These are phyloP conservation scores for Pipra filicauda DNA, from an alignment of 2,113 vertebrate genomes.

Conservation along the genomic window DNA sequence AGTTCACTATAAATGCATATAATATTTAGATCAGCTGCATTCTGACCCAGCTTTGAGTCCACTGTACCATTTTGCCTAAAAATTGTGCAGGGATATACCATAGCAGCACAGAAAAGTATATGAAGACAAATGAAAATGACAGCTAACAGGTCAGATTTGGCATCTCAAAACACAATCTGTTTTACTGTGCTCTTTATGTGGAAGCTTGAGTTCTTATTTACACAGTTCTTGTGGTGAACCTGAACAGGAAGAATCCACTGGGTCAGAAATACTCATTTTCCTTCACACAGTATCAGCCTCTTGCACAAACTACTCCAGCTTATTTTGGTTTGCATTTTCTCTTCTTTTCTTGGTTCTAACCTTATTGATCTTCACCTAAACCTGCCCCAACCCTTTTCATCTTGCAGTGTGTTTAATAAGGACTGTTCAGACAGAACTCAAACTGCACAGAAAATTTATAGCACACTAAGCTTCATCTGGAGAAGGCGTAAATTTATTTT, in stretches of 20 bases:
- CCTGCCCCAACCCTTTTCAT: background rate
- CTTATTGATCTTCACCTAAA: conserved; percentile 13
- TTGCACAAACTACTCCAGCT: background rate
- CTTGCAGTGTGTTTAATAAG: conserved; percentile 43
- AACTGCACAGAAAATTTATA: conserved; percentile 61
- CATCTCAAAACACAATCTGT: background rate
- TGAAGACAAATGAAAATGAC: background rate
- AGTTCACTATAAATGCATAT: background rate
- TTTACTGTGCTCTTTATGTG: background rate
- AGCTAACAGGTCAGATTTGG: background rate
- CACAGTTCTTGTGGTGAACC: background rate
- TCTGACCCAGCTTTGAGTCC: background rate
- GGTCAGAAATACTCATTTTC: background rate
- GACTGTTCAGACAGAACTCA: conserved; percentile 37
- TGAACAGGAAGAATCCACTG: background rate
- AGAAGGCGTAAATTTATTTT: conserved; percentile 61
- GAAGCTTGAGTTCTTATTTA: background rate
- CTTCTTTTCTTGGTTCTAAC: background rate
- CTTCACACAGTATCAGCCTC: background rate
- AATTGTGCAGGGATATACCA: background rate
- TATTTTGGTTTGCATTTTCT: background rate
- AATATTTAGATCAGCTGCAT: background rate
- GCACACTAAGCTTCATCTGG: conserved; percentile 12
- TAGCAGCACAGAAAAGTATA: background rate
- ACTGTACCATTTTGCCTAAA: background rate